Evolutionary conservation across 1,140 invertebrate species (phyloP).

Genomic region (Meloidogyne chitwoodi): DNA sequence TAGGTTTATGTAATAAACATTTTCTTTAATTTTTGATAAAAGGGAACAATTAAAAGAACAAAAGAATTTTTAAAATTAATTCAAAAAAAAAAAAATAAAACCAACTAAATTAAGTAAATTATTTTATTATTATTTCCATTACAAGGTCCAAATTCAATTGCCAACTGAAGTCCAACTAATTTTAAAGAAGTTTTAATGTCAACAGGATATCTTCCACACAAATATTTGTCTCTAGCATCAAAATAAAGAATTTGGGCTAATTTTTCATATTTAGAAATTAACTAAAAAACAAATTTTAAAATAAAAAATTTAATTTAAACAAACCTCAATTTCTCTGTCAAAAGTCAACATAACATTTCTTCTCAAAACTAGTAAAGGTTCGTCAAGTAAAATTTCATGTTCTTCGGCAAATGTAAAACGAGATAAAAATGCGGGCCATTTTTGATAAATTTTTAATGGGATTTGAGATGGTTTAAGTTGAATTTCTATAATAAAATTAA

Average conservation of each 20-base stretch:
- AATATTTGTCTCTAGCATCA: slow-evolving; percentile 42
- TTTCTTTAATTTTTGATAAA: not conserved
- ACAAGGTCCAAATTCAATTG: slow-evolving; percentile 40
- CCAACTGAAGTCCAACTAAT: slow-evolving; percentile 43
- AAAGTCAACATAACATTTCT: slow-evolving; percentile 41
- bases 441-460: slow-evolving; percentile 33
- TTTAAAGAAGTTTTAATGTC: slow-evolving; percentile 34
- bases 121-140: slow-evolving; percentile 29
- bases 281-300: slow-evolving; percentile 24
- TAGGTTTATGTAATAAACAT: not conserved
- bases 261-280: slow-evolving; percentile 28
- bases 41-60: not conserved
- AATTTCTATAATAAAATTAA: slow-evolving; percentile 33
- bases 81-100: not conserved
- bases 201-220: slow-evolving; percentile 43
- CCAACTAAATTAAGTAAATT: slow-evolving; percentile 40
- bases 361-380: slow-evolving; percentile 40
- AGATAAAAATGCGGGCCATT: slow-evolving; percentile 42
- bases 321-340: slow-evolving; percentile 27
- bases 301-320: not conserved
- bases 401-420: slow-evolving; percentile 39
- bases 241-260: slow-evolving; percentile 45
- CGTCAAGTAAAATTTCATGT: slow-evolving; percentile 42
- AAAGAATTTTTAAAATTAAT: slow-evolving; percentile 7
- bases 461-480: slow-evolving; percentile 48